A percentile compares a stretch with the other conserved stretches of the same genome.
Conservation (phyloP, 2,113 vertebrate species). For the Orycteropus afer region DNA sequence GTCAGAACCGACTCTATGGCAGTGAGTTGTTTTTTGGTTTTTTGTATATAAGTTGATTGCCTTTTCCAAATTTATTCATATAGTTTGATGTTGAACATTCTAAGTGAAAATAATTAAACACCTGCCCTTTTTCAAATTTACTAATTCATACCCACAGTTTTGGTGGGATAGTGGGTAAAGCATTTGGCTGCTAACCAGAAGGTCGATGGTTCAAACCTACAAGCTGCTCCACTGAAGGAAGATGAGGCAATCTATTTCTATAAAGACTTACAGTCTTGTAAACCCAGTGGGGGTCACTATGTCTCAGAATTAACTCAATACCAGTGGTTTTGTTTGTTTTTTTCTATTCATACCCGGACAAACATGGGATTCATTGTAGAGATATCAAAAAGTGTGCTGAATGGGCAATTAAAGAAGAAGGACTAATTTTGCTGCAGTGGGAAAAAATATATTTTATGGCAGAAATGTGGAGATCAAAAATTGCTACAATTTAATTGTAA, state of each 20-base stretch:
- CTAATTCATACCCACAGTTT: not conserved
- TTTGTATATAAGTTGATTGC: not conserved
- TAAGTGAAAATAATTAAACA: constrained; percentile 21
- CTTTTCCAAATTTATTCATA: constrained; percentile 18
- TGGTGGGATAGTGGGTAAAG: too few relatives aligned
- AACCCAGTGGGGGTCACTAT: too few relatives aligned
- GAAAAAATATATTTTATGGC: not conserved
- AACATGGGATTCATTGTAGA: not conserved
- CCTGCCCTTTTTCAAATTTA: not conserved
- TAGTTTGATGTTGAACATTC: not conserved
- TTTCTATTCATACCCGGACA: not conserved
- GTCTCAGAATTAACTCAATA: too few relatives aligned
- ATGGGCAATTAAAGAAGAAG: constrained; percentile 16
- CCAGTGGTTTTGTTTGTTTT: too few relatives aligned
- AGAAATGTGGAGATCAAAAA: not conserved
- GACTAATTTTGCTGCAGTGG: constrained; percentile 15
- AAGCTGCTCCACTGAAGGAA: too few relatives aligned
- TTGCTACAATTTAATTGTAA: not conserved
- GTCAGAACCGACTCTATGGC: too few relatives aligned
- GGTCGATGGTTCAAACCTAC: too few relatives aligned
- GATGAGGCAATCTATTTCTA: too few relatives aligned
- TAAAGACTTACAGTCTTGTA: too few relatives aligned
- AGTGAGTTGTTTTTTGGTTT: too few relatives aligned
- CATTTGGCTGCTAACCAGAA: too few relatives aligned
- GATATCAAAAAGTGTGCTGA: not conserved